Conservation (phyloP, 2,113 vertebrate genomes). For the Syngnathoides biaculeatus region DNA sequence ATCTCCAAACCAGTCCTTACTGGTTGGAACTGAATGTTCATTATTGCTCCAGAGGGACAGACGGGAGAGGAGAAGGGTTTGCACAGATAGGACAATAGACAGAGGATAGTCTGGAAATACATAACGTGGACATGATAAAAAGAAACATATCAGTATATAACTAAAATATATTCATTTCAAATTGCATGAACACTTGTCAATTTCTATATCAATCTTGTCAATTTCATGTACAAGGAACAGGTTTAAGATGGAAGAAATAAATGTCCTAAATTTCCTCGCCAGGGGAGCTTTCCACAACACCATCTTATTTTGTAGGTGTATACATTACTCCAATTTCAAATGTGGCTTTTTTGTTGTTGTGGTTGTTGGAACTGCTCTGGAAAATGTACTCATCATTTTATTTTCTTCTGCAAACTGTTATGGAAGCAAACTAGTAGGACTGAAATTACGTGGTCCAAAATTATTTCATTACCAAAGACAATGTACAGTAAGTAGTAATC, state of each 20-base stretch:
- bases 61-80: neutral
- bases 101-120: neutral
- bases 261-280: too few species aligned
- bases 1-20: slow-evolving; percentile 51
- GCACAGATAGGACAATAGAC: neutral
- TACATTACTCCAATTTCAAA: too few species aligned
- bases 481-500: too few species aligned
- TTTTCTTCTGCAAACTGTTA: too few species aligned
- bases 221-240: neutral
- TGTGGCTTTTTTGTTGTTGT: too few species aligned
- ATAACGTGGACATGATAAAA: neutral
- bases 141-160: neutral
- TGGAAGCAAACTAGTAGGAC: too few species aligned
- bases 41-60: slow-evolving; percentile 23
- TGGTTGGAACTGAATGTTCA: slow-evolving; percentile 53
- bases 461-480: too few species aligned
- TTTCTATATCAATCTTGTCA: neutral
- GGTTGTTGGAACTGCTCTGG: too few species aligned
- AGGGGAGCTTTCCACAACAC: too few species aligned
- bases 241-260: neutral
- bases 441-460: too few species aligned
- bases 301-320: too few species aligned
- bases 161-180: neutral
- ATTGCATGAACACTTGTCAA: neutral
- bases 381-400: too few species aligned